Evolutionary conservation across 2,888 invertebrate genomes (phyloP).

Genomic region (Noctuana brunneofusca): DNA sequence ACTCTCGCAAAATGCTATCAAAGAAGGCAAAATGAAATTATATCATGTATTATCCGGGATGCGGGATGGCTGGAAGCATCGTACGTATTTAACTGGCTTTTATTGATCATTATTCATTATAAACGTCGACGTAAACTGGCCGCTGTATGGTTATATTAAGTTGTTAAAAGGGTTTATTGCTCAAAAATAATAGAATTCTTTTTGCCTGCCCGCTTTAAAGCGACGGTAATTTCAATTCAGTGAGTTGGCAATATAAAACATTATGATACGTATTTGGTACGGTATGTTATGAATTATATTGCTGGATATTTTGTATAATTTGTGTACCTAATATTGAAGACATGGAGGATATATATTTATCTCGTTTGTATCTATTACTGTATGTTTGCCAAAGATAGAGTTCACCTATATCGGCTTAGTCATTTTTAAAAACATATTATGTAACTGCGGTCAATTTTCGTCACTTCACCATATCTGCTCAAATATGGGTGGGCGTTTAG

Average conservation of each 20-base stretch:
- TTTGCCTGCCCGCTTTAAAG: constrained; percentile 20
- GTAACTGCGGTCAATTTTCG: too few species aligned
- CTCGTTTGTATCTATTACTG: too few species aligned
- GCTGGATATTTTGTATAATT: constrained; percentile 6
- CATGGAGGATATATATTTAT: too few species aligned
- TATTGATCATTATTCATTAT: constrained; percentile 77
- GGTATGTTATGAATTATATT: not conserved
- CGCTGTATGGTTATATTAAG: constrained; percentile 61
- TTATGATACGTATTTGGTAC: constrained; percentile 2
- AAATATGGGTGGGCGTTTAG: too few species aligned
- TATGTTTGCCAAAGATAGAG: too few species aligned
- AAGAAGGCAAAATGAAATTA: constrained; percentile 54
- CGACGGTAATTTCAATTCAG: constrained; percentile 38
- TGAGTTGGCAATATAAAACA: constrained; percentile 8
- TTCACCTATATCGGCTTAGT: too few species aligned
- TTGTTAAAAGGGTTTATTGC: constrained; percentile 62
- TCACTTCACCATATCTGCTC: too few species aligned
- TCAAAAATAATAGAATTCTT: constrained; percentile 30
- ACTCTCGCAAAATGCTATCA: constrained; percentile 55
- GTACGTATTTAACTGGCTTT: constrained; percentile 62
- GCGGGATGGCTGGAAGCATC: constrained; percentile 48
- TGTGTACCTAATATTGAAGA: not conserved
- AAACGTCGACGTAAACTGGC: constrained; percentile 60
- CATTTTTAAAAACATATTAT: too few species aligned
- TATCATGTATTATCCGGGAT: constrained; percentile 47